Percentiles rank a stretch among this genome's conserved stretches.
Evolutionary conservation across 2,113 vertebrate species (phyloP).

Genomic region (Rhizomys pruinosus): DNA sequence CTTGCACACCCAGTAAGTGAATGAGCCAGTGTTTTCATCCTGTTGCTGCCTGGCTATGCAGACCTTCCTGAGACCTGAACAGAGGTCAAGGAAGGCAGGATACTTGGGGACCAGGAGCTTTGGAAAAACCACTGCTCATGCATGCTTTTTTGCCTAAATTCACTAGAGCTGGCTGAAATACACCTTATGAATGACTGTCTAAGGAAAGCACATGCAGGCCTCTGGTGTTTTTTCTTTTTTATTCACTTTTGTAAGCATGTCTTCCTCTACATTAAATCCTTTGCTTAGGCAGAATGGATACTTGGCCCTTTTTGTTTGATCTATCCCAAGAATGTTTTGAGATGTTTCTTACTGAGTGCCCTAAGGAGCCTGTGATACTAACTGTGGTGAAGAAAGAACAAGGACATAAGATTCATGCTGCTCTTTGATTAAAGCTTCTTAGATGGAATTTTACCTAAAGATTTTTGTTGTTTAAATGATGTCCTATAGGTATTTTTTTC

Average conservation of each 20-base stretch:
- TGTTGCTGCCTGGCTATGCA: not conserved
- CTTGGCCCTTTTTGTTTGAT: slow-evolving; percentile 13
- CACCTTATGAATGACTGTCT: not conserved
- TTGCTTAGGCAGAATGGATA: not conserved
- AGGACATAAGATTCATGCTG: slow-evolving; percentile 36
- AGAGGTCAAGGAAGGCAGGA: not conserved
- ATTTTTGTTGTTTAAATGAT: slow-evolving; percentile 51
- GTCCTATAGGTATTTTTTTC: slow-evolving; percentile 52
- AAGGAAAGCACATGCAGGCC: not conserved
- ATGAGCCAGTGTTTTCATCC: not conserved
- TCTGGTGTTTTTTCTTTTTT: slow-evolving; percentile 5
- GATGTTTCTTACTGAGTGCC: slow-evolving; percentile 44
- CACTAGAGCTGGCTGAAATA: not conserved
- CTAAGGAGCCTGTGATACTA: slow-evolving; percentile 47
- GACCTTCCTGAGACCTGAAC: not conserved
- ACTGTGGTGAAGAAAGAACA: slow-evolving; percentile 36
- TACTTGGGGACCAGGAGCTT: not conserved
- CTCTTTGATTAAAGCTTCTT: slow-evolving; percentile 71
- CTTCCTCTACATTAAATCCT: not conserved
- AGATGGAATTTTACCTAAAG: slow-evolving; percentile 37
- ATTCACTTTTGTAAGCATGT: not conserved
- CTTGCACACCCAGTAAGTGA: not conserved
- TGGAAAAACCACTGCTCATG: not conserved
- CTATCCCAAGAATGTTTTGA: slow-evolving; percentile 15
- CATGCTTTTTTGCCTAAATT: not conserved